These are phyloP conservation scores for Amyelois transitella DNA, from an alignment of 1,140 invertebrate species.

Conservation along the genomic window DNA sequence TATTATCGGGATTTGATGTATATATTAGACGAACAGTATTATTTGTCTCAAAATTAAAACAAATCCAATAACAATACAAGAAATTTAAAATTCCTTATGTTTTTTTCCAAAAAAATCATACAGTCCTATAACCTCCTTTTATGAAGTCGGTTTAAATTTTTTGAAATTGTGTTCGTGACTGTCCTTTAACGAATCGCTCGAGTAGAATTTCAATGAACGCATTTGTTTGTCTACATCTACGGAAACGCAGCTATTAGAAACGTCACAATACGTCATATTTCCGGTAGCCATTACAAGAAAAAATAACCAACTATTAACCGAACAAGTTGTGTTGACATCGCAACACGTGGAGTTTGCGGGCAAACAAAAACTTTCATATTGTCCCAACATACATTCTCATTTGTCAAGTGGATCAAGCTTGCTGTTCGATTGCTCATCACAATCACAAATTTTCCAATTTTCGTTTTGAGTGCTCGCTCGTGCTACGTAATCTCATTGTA, in stretches of 20 bases:
- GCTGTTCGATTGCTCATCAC: slow-evolving; percentile 1
- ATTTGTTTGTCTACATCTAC: slow-evolving; percentile 8
- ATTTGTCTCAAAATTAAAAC: too few relatives aligned
- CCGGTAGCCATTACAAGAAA: slow-evolving; percentile 52
- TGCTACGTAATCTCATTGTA: slow-evolving; percentile 37
- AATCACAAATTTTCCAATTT: slow-evolving; percentile 10
- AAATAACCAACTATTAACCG: slow-evolving; percentile 34
- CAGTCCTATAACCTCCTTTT: too few relatives aligned
- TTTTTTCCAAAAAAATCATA: too few relatives aligned
- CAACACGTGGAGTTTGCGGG: slow-evolving; percentile 16
- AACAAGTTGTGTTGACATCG: slow-evolving; percentile 27
- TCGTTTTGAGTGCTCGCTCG: slow-evolving; percentile 38
- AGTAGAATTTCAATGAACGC: too few relatives aligned
- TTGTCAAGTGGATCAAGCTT: slow-evolving; percentile 16
- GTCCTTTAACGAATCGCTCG: too few relatives aligned
- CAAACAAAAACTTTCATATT: slow-evolving; percentile 10
- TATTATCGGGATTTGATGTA: too few relatives aligned
- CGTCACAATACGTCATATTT: slow-evolving; percentile 37
- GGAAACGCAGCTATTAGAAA: slow-evolving; percentile 26
- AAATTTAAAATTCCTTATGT: too few relatives aligned
- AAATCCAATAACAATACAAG: too few relatives aligned
- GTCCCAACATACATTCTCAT: slow-evolving; percentile 12
- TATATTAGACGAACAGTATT: too few relatives aligned
- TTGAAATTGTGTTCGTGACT: too few relatives aligned
- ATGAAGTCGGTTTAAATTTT: too few relatives aligned